phyloP scores from a whole-genome alignment of 2,797 vertebrate species.

The Pagetopsis macropterus region DNA sequence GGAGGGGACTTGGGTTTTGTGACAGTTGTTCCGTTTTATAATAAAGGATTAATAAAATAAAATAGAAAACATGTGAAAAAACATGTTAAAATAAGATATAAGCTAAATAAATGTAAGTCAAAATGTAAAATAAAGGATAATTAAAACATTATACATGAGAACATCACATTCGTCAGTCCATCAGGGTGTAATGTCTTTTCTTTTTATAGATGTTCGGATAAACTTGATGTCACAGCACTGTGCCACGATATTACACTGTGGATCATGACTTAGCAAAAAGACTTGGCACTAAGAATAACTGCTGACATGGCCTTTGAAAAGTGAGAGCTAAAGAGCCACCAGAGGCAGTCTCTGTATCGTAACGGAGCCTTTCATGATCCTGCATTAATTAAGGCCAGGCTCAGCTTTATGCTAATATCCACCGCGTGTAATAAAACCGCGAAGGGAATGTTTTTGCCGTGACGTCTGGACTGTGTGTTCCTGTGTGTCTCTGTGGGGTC shows the following conservation, averaged over 20 bases:
- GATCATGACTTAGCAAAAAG: constrained; percentile 52
- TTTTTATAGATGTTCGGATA: too few species aligned
- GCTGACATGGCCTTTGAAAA: constrained; percentile 52
- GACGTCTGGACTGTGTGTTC: constrained; percentile 12
- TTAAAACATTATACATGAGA: neutral
- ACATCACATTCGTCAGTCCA: constrained; percentile 22
- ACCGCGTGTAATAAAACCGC: constrained; percentile 13
- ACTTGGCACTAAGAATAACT: constrained; percentile 24
- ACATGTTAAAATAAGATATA: too few species aligned
- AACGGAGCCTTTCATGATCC: constrained; percentile 36
- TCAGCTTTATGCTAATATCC: constrained; percentile 14
- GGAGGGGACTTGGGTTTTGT: too few species aligned
- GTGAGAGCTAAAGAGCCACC: constrained; percentile 35
- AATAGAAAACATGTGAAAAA: too few species aligned
- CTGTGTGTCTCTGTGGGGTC: neutral
- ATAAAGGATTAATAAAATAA: too few species aligned
- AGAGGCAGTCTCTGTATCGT: constrained; percentile 20
- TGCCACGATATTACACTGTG: constrained; percentile 30
- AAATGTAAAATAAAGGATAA: too few species aligned
- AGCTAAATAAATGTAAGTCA: too few species aligned
- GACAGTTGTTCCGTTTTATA: too few species aligned
- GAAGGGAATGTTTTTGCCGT: constrained; percentile 1
- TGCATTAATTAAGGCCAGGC: constrained; percentile 36
- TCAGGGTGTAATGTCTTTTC: constrained; percentile 5
- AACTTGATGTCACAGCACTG: constrained; percentile 6